phyloP scores from a whole-genome alignment of 2,113 vertebrate species.

The Pteruthius melanotis region DNA sequence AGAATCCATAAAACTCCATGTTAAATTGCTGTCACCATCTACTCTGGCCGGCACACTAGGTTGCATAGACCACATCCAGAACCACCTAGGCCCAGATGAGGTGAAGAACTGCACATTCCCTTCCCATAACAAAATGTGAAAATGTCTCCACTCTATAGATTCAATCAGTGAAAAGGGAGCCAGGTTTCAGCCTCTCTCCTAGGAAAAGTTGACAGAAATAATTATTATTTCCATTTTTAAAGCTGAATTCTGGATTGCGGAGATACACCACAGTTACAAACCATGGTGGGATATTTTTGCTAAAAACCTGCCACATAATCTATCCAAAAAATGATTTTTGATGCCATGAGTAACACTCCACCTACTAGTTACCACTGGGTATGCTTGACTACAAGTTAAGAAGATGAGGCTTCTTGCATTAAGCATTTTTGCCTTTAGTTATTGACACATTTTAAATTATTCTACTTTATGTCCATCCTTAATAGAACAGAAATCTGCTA shows the following conservation, averaged over 20 bases:
- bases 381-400: slow-evolving; percentile 32
- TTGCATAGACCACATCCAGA: background rate
- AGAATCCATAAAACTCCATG: background rate
- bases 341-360: background rate
- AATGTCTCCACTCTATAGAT: background rate
- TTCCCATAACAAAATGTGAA: background rate
- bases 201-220: background rate
- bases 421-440: slow-evolving; percentile 69
- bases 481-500: slow-evolving; percentile 68
- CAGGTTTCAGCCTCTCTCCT: background rate
- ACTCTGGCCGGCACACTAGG: fast-evolving
- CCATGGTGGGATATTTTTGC: background rate
- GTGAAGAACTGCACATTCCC: background rate
- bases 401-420: slow-evolving; percentile 31
- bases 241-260: background rate
- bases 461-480: slow-evolving; percentile 67
- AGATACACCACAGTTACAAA: background rate
- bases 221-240: background rate
- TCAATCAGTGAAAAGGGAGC: background rate
- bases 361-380: background rate
- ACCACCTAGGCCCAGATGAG: background rate
- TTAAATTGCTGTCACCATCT: fast-evolving
- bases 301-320: fast-evolving
- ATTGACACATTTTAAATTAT: slow-evolving; percentile 74
- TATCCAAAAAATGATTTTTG: background rate